These are phyloP conservation scores for Ornithoptera alexandrae DNA, from an alignment of 2,888 invertebrate genomes.

Conservation along the genomic window DNA sequence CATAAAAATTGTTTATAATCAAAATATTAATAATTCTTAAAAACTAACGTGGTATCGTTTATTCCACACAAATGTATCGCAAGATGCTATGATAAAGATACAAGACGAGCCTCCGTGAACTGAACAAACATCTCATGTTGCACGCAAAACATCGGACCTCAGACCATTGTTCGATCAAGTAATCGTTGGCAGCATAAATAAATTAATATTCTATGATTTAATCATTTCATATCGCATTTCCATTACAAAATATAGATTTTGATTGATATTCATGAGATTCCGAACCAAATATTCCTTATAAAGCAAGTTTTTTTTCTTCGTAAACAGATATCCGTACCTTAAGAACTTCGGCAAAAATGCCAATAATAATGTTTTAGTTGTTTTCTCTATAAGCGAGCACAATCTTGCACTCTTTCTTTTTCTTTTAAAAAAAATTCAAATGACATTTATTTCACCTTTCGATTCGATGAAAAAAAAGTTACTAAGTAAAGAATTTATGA, in stretches of 20 bases:
- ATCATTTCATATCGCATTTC: not conserved
- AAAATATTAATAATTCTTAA: too few relatives aligned
- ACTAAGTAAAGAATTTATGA: not conserved
- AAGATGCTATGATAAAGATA: constrained; percentile 7
- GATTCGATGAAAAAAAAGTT: not conserved
- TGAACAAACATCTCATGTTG: constrained; percentile 64
- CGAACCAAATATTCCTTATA: not conserved
- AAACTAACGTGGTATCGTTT: not conserved
- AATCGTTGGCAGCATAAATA: not conserved
- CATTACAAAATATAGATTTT: not conserved
- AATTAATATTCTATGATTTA: not conserved
- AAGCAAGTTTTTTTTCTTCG: not conserved
- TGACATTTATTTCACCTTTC: constrained; percentile 8
- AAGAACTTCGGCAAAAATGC: not conserved
- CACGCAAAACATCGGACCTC: constrained; percentile 45
- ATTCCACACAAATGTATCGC: not conserved
- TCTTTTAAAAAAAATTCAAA: not conserved
- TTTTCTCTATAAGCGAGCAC: not conserved
- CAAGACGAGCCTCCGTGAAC: constrained; percentile 47
- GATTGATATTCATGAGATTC: not conserved
- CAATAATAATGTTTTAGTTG: not conserved
- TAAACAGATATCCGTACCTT: not conserved
- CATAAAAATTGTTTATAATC: too few relatives aligned
- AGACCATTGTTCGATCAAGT: constrained; percentile 8
- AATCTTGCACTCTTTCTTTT: not conserved